These are phyloP conservation scores for Fragum fragum DNA, from an alignment of 2,888 invertebrate species.

Conservation along the genomic window DNA sequence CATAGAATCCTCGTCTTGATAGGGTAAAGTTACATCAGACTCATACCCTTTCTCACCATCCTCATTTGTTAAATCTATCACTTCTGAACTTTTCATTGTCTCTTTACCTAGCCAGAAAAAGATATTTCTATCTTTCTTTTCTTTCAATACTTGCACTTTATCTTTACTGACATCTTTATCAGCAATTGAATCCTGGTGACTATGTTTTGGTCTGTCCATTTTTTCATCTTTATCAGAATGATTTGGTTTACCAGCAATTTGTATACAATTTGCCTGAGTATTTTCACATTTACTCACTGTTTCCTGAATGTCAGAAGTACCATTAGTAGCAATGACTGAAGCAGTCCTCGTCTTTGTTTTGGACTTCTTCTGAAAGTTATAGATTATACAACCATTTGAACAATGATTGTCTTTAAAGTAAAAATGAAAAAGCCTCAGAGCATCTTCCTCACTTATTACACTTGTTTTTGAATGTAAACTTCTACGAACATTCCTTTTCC, in stretches of 20 bases:
- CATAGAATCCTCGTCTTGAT: constrained; percentile 16
- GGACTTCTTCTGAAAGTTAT: neutral
- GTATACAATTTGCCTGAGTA: no score
- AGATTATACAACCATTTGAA: constrained; percentile 7
- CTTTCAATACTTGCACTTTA: neutral
- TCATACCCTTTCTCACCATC: neutral
- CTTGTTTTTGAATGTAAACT: neutral
- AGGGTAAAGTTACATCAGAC: neutral
- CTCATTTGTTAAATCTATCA: neutral
- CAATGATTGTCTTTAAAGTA: neutral
- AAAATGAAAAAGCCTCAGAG: constrained; percentile 2
- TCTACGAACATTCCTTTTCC: neutral
- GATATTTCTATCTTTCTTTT: constrained; percentile 12
- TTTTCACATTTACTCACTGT: no score
- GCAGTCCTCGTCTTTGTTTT: neutral
- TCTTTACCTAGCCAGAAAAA: neutral
- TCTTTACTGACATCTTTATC: neutral
- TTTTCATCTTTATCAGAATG: neutral
- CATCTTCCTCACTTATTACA: constrained; percentile 10
- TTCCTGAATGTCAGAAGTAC: no score
- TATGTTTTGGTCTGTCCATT: neutral
- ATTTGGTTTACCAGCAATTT: no score
- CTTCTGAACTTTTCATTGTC: neutral
- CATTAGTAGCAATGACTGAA: no score
- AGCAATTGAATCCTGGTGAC: no score